Evolutionary conservation across 2,113 vertebrate species (phyloP).

Genomic region (Dinomys branickii): DNA sequence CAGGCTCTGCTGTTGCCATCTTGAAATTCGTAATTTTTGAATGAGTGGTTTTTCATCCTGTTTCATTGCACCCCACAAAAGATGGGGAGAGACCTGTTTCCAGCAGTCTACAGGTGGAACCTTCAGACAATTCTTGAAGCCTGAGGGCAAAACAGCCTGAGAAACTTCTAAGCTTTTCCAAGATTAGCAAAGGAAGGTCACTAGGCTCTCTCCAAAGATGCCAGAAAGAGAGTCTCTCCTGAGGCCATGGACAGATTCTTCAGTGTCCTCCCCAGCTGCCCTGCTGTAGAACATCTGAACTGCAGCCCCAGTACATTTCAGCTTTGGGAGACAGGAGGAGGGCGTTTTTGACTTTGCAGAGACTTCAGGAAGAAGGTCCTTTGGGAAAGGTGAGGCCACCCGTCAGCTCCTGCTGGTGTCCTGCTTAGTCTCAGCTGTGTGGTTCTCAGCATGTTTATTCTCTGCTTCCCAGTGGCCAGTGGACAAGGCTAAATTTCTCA

Average conservation of each 20-base stretch:
- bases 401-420: not conserved
- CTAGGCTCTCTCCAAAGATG: not conserved
- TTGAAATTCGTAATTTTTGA: not conserved
- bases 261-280: not conserved
- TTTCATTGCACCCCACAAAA: not conserved
- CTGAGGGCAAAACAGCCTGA: not conserved
- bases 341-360: constrained; percentile 32
- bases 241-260: not conserved
- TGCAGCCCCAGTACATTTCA: constrained; percentile 33
- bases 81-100: not conserved
- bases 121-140: not conserved
- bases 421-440: not conserved
- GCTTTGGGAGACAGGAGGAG: not conserved
- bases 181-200: not conserved
- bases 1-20: not conserved
- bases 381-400: constrained; percentile 26
- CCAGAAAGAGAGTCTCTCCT: not conserved
- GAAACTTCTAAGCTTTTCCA: not conserved
- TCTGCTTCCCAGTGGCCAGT: constrained; percentile 59
- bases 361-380: constrained; percentile 69
- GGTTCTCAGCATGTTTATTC: constrained; percentile 63
- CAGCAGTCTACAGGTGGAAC: not conserved
- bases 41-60: not conserved
- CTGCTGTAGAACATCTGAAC: not conserved
- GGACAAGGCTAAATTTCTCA: constrained; percentile 70